These are phyloP conservation scores for Anolis apletophallus DNA, from an alignment of 2,797 vertebrate species.

Conservation along the genomic window DNA sequence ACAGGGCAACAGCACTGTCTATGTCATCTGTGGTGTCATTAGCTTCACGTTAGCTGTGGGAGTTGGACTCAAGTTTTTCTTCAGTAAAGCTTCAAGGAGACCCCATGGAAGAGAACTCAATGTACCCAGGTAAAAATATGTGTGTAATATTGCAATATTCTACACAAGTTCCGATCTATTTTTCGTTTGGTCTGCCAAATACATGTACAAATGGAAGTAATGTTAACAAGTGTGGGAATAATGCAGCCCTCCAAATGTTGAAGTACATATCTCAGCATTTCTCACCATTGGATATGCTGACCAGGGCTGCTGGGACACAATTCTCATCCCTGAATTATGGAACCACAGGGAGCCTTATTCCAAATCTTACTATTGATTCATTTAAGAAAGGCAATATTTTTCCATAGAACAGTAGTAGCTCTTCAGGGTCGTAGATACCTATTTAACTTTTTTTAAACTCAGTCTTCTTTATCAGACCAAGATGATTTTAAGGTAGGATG, in stretches of 20 bases:
- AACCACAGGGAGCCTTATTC: not conserved
- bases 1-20: conserved; percentile 88
- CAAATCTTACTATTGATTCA: not conserved
- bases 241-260: no score
- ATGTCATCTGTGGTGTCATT: conserved; percentile 91
- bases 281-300: no score
- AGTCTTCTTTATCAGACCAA: not conserved
- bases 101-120: conserved; percentile 90
- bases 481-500: not conserved
- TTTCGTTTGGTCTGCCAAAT: not conserved
- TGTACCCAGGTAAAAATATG: conserved; percentile 87
- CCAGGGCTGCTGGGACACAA: no score
- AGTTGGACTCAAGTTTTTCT: conserved; percentile 90
- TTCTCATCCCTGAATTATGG: no score
- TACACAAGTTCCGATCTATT: not conserved
- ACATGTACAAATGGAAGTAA: not conserved
- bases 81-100: conserved; percentile 92
- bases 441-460: not conserved
- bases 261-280: not conserved
- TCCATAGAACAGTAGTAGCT: not conserved
- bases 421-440: not conserved
- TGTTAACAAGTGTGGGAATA: not conserved
- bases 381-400: not conserved
- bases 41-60: conserved; percentile 91
- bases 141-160: not conserved